Conservation (phyloP, 2,113 vertebrate genomes). For the Callorhinus ursinus region DNA sequence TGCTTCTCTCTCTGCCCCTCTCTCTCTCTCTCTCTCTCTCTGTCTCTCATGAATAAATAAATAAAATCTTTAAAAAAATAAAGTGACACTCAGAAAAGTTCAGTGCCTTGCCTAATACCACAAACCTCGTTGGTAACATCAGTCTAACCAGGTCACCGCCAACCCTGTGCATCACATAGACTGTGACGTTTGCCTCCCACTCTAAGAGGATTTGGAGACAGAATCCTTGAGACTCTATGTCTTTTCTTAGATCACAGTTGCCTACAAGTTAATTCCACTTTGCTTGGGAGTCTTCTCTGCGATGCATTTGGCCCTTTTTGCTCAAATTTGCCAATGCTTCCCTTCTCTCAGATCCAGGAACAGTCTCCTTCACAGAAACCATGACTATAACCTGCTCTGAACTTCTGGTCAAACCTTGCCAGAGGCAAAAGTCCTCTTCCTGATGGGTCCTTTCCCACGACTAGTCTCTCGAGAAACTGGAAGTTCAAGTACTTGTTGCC, state of each 20-base stretch:
- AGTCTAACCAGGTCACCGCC: not conserved
- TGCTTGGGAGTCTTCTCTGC: not conserved
- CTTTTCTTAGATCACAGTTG: conserved; percentile 1
- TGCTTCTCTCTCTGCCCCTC: too few species aligned
- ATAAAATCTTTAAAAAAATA: not conserved
- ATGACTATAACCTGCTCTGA: not conserved
- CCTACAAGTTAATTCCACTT: not conserved
- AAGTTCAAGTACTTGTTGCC: not conserved
- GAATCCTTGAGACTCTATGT: not conserved
- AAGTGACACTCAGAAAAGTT: not conserved
- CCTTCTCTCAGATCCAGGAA: not conserved
- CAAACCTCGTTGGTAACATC: not conserved
- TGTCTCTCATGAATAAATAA: too few species aligned
- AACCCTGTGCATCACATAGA: not conserved
- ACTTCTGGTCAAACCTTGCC: not conserved
- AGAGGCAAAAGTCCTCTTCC: not conserved
- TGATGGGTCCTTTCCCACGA: not conserved
- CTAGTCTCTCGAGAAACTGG: conserved; percentile 39
- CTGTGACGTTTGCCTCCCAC: not conserved
- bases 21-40: too few species aligned
- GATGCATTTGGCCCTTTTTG: not conserved
- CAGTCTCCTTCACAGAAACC: not conserved
- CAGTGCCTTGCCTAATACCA: not conserved
- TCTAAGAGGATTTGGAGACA: not conserved
- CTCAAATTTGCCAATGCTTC: not conserved